A percentile compares a stretch with the other conserved stretches of the same genome.
phyloP scores from a whole-genome alignment of 2,113 vertebrate genomes.

The Oplegnathus fasciatus region DNA sequence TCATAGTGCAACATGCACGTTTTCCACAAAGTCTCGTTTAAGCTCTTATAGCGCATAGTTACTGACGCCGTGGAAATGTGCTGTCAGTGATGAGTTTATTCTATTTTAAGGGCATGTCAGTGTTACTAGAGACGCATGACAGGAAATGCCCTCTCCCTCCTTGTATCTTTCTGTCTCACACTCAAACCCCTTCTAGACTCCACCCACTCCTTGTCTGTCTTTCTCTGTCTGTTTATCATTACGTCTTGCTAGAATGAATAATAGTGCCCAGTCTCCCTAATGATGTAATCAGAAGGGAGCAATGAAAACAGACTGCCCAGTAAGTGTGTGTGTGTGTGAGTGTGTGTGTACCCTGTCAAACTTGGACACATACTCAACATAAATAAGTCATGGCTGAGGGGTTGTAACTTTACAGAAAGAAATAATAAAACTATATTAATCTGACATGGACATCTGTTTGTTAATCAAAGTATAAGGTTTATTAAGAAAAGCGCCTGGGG shows the following conservation, averaged over 20 bases:
- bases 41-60: neutral
- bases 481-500: neutral
- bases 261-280: slow-evolving; percentile 8
- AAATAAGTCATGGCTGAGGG: slow-evolving; percentile 4
- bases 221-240: slow-evolving; percentile 15
- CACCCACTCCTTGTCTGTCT: neutral
- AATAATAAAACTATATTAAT: neutral
- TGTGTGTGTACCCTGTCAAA: slow-evolving; percentile 19
- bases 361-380: slow-evolving; percentile 1
- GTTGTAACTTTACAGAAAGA: neutral
- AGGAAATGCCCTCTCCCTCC: slow-evolving; percentile 33
- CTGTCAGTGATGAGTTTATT: slow-evolving; percentile 10
- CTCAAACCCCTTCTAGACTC: neutral
- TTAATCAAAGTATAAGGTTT: neutral
- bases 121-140: slow-evolving; percentile 41
- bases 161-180: slow-evolving; percentile 19
- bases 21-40: neutral
- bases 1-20: neutral
- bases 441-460: neutral
- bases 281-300: slow-evolving; percentile 46
- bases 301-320: slow-evolving; percentile 28
- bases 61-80: neutral
- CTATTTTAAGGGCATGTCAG: slow-evolving; percentile 53
- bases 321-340: neutral
- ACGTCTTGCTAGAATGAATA: neutral